phyloP scores from a whole-genome alignment of 2,797 vertebrate genomes.

The Numenius phaeopus region DNA sequence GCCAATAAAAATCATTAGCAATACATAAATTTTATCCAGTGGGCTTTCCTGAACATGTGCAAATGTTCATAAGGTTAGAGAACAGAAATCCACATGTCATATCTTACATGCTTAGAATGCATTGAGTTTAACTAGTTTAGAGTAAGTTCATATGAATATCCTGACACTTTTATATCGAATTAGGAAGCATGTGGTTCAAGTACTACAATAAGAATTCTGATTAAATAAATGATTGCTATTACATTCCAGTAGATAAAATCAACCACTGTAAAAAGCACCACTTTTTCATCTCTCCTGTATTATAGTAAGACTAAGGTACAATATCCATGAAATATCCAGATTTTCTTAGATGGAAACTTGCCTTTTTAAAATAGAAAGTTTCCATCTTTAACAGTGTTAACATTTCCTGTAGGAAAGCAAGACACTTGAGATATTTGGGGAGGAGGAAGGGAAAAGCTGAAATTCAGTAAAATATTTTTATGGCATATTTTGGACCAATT shows the following conservation, averaged over 20 bases:
- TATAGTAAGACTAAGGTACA: neutral
- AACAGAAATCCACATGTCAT: constrained; percentile 62
- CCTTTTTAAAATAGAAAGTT: neutral
- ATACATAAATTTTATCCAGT: constrained; percentile 83
- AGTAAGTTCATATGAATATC: constrained; percentile 15
- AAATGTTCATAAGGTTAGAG: constrained; percentile 75
- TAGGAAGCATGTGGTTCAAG: constrained; percentile 27
- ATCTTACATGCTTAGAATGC: constrained; percentile 44
- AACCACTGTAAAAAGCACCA: neutral
- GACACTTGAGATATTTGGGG: neutral
- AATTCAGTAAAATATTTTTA: neutral
- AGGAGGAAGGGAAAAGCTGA: accelerated
- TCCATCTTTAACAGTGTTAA: neutral
- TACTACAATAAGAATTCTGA: constrained; percentile 8
- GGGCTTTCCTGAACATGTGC: constrained; percentile 82
- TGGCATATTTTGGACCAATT: neutral
- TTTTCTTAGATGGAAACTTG: neutral
- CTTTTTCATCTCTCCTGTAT: constrained; percentile 1
- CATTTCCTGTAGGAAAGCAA: neutral
- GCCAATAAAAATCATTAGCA: constrained; percentile 83
- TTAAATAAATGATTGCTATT: constrained; percentile 57
- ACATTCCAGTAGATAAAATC: constrained; percentile 23
- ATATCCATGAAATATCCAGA: constrained; percentile 3
- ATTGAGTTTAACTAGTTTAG: neutral
- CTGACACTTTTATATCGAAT: constrained; percentile 64